Percentiles rank a stretch among this genome's conserved stretches.
Evolutionary conservation across 1,140 invertebrate species (phyloP).

Genomic region (Diabrotica virgifera): DNA sequence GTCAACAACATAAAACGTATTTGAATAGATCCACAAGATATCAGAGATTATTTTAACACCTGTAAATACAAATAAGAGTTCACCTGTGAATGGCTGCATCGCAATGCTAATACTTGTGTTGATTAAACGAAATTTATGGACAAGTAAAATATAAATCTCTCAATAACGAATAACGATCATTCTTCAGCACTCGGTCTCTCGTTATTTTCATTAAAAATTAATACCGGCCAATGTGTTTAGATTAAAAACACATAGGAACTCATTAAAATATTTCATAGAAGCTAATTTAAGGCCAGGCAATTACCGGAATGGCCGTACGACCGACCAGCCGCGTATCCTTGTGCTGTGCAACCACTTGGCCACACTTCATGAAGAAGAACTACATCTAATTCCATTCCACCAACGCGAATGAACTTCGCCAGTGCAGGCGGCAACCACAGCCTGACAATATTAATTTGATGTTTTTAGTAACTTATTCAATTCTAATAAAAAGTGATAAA

Average conservation of each 20-base stretch:
- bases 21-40: too few relatives aligned
- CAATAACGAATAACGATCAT: constrained; percentile 12
- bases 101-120: too few relatives aligned
- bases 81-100: too few relatives aligned
- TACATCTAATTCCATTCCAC: constrained; percentile 27
- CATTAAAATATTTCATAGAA: constrained; percentile 43
- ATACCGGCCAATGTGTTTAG: constrained; percentile 15
- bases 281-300: constrained; percentile 40
- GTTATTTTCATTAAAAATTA: constrained; percentile 27
- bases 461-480: too few relatives aligned
- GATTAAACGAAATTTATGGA: too few relatives aligned
- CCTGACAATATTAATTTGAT: too few relatives aligned
- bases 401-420: constrained; percentile 23
- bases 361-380: constrained; percentile 21
- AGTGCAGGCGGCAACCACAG: too few relatives aligned
- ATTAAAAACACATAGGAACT: constrained; percentile 36
- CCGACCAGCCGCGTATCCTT: constrained; percentile 10
- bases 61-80: too few relatives aligned
- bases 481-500: too few relatives aligned
- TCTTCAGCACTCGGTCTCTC: constrained; percentile 4
- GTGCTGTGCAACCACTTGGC: constrained; percentile 1
- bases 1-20: too few relatives aligned
- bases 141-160: constrained; percentile 12
- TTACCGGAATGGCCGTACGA: constrained; percentile 17
- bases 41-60: too few relatives aligned